A percentile compares a stretch with the other conserved stretches of the same genome.
phyloP scores from a whole-genome alignment of 2,888 invertebrate genomes.

The Panopea generosa region DNA sequence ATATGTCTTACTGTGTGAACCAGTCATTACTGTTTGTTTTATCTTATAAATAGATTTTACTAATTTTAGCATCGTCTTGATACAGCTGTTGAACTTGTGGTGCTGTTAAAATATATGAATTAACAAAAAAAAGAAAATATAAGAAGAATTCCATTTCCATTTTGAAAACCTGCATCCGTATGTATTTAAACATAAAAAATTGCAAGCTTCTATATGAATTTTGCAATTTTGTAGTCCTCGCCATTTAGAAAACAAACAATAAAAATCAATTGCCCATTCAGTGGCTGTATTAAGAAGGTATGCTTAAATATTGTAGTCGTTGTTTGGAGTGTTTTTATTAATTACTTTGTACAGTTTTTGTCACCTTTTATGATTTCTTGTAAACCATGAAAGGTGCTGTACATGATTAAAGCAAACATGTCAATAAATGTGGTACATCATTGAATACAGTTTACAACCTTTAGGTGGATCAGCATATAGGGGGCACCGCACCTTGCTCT shows the following conservation, averaged over 20 bases:
- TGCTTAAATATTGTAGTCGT: constrained; percentile 2
- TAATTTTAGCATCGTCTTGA: constrained; percentile 2
- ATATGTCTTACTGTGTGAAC: neutral
- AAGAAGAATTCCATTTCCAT: neutral
- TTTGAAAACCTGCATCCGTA: no score
- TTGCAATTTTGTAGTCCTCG: no score
- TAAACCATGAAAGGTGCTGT: constrained; percentile 6
- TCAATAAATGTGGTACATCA: no score
- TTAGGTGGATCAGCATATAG: no score
- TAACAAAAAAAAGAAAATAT: neutral
- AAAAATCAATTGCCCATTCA: neutral
- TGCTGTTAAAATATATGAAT: no score
- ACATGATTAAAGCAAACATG: neutral
- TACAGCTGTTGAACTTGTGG: neutral
- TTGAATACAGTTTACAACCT: no score
- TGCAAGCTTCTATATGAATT: no score
- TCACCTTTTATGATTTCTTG: no score
- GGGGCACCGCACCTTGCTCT: no score
- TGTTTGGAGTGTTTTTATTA: constrained; percentile 1
- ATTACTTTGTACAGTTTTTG: neutral
- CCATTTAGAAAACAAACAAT: neutral
- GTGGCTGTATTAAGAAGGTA: neutral
- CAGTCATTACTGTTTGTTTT: constrained; percentile 12
- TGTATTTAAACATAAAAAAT: no score
- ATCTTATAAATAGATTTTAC: neutral